Evolutionary conservation across 2,888 invertebrate genomes (phyloP).

Genomic region (Drosophila flavopinicola): DNA sequence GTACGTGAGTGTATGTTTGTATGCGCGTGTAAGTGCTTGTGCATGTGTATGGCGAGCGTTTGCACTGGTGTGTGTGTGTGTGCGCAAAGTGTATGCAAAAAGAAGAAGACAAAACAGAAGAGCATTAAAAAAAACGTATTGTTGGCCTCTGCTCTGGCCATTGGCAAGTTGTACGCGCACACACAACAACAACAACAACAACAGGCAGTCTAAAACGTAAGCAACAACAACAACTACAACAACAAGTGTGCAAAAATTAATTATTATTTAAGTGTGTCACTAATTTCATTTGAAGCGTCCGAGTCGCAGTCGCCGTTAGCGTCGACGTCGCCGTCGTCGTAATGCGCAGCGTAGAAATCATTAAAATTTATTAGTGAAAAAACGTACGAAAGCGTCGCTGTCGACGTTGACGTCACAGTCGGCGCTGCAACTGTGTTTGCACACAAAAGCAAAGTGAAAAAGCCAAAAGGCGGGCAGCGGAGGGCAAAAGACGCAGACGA

Average conservation of each 20-base stretch:
- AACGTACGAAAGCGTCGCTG: slow-evolving; percentile 49
- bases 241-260: slow-evolving; percentile 78
- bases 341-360: slow-evolving; percentile 75
- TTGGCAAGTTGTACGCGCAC: slow-evolving; percentile 69
- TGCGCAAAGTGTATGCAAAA: slow-evolving; percentile 80
- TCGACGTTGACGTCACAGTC: slow-evolving; percentile 39
- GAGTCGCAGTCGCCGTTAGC: slow-evolving; percentile 36
- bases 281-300: slow-evolving; percentile 71
- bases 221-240: slow-evolving; percentile 64
- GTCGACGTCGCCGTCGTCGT: slow-evolving; percentile 28
- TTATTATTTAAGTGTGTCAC: slow-evolving; percentile 78
- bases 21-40: slow-evolving; percentile 47
- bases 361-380: slow-evolving; percentile 65
- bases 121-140: slow-evolving; percentile 70
- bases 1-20: slow-evolving; percentile 39
- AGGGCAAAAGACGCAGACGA: slow-evolving; percentile 43
- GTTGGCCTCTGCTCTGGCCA: slow-evolving; percentile 41
- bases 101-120: slow-evolving; percentile 74
- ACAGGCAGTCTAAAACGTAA: slow-evolving; percentile 19
- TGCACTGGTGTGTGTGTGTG: slow-evolving; percentile 64
- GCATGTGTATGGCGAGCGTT: slow-evolving; percentile 49
- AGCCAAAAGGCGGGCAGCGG: slow-evolving; percentile 18
- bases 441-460: slow-evolving; percentile 56
- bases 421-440: slow-evolving; percentile 62
- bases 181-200: slow-evolving; percentile 38